A percentile compares a stretch with the other conserved stretches of the same genome.
These are phyloP conservation scores for Rhingia campestris DNA, from an alignment of 2,888 invertebrate species.

Conservation along the genomic window DNA sequence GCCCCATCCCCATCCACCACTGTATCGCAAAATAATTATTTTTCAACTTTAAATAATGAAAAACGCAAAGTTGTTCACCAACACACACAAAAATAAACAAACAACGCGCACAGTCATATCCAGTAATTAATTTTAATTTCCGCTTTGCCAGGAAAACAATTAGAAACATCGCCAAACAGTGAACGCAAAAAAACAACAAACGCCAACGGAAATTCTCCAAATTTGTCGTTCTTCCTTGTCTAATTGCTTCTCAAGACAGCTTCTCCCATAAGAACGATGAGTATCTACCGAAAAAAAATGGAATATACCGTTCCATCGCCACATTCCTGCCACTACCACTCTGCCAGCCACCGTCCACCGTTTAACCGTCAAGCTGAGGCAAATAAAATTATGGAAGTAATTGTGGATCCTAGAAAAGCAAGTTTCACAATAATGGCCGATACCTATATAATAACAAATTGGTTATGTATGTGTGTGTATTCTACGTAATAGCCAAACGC, in stretches of 20 bases:
- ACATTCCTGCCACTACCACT: conserved; percentile 36
- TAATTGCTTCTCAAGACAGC: conserved; percentile 65
- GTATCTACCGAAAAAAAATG: conserved; percentile 35
- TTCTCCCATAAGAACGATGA: conserved; percentile 11
- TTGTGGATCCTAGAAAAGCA: conserved; percentile 68
- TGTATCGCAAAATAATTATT: too few species aligned
- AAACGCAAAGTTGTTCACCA: too few species aligned
- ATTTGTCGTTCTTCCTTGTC: conserved; percentile 59
- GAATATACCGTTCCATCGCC: not conserved
- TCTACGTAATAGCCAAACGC: not conserved
- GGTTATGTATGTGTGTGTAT: conserved; percentile 23
- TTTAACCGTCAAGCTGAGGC: conserved; percentile 50
- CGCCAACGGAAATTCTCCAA: conserved; percentile 50
- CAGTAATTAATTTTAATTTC: conserved; percentile 72
- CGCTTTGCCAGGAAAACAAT: conserved; percentile 66
- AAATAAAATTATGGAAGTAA: conserved; percentile 67
- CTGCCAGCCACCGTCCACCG: conserved; percentile 5
- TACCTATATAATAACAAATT: conserved; percentile 49
- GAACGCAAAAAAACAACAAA: conserved; percentile 8
- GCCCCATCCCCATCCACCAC: too few species aligned
- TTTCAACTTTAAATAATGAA: too few species aligned
- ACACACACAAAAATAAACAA: conserved; percentile 10
- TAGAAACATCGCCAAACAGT: conserved; percentile 43
- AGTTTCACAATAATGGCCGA: conserved; percentile 64
- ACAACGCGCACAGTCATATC: conserved; percentile 48